These are phyloP conservation scores for Antechinus flavipes DNA, from an alignment of 2,113 vertebrate species.

Conservation along the genomic window DNA sequence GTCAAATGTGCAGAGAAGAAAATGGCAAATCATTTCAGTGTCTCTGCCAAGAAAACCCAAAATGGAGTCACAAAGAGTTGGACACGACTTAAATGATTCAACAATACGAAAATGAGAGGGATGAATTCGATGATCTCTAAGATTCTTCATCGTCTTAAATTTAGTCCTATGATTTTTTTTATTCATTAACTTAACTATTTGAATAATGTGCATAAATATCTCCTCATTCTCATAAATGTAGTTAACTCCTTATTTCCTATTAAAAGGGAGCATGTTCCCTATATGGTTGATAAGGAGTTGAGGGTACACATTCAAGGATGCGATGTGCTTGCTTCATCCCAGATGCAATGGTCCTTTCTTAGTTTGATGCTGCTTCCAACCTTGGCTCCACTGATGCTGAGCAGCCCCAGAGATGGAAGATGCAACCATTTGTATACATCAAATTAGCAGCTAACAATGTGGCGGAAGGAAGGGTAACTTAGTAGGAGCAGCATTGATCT, in stretches of 20 bases:
- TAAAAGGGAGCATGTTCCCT: not conserved
- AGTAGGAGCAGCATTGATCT: not conserved
- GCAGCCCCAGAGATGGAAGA: not conserved
- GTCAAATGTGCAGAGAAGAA: too few relatives aligned
- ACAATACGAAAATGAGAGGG: not conserved
- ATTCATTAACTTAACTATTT: conserved; percentile 1
- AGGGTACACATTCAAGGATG: not conserved
- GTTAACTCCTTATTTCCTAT: too few relatives aligned
- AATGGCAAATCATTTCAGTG: too few relatives aligned
- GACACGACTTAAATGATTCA: not conserved
- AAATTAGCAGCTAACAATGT: not conserved
- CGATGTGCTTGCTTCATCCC: too few relatives aligned
- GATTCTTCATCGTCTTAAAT: not conserved
- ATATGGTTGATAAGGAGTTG: not conserved
- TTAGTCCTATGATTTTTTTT: conserved; percentile 6
- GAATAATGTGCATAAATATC: conserved; percentile 19
- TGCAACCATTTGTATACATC: not conserved
- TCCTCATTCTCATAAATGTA: conserved; percentile 27
- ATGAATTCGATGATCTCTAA: too few relatives aligned
- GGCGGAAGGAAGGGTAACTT: too few relatives aligned
- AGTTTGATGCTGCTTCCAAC: not conserved
- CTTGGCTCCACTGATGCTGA: not conserved
- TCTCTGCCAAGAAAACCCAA: too few relatives aligned
- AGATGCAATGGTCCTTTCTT: not conserved
- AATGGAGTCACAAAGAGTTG: too few relatives aligned